Percentiles rank a stretch among this genome's conserved stretches.
phyloP scores from a whole-genome alignment of 2,888 invertebrate species.

The Aspidiotus rigidus region DNA sequence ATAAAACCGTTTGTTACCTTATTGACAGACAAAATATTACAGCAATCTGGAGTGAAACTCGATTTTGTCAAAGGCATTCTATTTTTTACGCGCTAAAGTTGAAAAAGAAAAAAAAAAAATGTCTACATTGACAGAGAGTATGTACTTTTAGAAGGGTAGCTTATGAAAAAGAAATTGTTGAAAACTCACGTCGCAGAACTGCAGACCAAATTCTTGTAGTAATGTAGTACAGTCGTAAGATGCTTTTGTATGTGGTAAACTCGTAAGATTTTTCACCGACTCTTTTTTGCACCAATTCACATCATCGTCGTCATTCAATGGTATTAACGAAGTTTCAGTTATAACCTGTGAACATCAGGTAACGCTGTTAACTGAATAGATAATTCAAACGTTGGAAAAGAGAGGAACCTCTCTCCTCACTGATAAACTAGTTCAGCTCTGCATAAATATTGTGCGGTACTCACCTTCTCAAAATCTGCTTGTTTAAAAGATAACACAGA shows the following conservation, averaged over 20 bases:
- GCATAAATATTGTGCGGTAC: background rate
- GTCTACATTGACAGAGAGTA: too few species aligned
- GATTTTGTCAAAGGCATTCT: background rate
- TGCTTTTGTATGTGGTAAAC: slow-evolving; percentile 5
- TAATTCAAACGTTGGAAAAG: background rate
- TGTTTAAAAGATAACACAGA: slow-evolving; percentile 10
- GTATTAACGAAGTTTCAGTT: slow-evolving; percentile 11
- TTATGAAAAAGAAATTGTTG: background rate
- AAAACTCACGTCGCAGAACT: slow-evolving; percentile 23
- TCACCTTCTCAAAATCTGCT: slow-evolving; percentile 26
- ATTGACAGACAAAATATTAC: slow-evolving; percentile 15
- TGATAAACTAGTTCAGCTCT: too few species aligned
- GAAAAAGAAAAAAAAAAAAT: too few species aligned
- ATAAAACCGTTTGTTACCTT: slow-evolving; percentile 6
- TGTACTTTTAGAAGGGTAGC: too few species aligned
- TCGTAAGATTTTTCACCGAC: background rate
- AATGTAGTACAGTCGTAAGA: slow-evolving; percentile 5
- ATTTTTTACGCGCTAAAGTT: slow-evolving; percentile 11
- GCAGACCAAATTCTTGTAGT: slow-evolving; percentile 9
- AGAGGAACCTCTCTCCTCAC: background rate
- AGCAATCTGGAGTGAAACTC: slow-evolving; percentile 5
- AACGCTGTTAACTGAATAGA: background rate
- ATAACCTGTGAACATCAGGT: slow-evolving; percentile 2
- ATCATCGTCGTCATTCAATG: slow-evolving; percentile 16
- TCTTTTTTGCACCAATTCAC: background rate